phyloP scores from a whole-genome alignment of 2,797 vertebrate species.

The Micropoecilia bifurca region DNA sequence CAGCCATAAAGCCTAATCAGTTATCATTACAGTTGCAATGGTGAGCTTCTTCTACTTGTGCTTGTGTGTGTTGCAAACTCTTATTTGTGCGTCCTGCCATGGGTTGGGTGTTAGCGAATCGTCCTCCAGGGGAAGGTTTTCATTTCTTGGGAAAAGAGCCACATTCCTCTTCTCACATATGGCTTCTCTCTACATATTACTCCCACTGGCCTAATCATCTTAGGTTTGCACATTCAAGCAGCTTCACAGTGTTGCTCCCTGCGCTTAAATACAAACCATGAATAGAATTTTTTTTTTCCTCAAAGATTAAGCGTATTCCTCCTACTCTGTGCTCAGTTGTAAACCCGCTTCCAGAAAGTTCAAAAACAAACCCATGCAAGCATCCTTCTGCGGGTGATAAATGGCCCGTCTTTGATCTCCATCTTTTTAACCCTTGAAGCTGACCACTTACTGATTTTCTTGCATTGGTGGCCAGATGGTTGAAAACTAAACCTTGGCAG shows the following conservation, averaged over 20 bases:
- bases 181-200: conserved; percentile 46
- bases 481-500: conserved; percentile 61
- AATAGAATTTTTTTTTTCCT: conserved; percentile 9
- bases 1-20: conserved; percentile 35
- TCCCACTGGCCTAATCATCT: conserved; percentile 53
- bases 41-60: conserved; percentile 23
- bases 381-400: conserved; percentile 70
- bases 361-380: conserved; percentile 49
- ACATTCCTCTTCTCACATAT: conserved; percentile 56
- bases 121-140: conserved; percentile 63
- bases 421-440: conserved; percentile 63
- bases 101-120: conserved; percentile 59
- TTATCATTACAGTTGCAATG: conserved; percentile 39
- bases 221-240: conserved; percentile 37
- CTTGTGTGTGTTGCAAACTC: conserved; percentile 18
- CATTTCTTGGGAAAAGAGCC: conserved; percentile 64
- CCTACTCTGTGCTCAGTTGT: conserved; percentile 26
- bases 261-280: conserved; percentile 27
- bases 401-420: conserved; percentile 75
- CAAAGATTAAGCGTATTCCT: conserved; percentile 20
- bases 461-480: conserved; percentile 77
- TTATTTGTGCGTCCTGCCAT: conserved; percentile 31
- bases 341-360: conserved; percentile 55
- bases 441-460: conserved; percentile 72
- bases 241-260: conserved; percentile 30